phyloP scores from a whole-genome alignment of 1,140 invertebrate genomes.

The Bombus waltoni region DNA sequence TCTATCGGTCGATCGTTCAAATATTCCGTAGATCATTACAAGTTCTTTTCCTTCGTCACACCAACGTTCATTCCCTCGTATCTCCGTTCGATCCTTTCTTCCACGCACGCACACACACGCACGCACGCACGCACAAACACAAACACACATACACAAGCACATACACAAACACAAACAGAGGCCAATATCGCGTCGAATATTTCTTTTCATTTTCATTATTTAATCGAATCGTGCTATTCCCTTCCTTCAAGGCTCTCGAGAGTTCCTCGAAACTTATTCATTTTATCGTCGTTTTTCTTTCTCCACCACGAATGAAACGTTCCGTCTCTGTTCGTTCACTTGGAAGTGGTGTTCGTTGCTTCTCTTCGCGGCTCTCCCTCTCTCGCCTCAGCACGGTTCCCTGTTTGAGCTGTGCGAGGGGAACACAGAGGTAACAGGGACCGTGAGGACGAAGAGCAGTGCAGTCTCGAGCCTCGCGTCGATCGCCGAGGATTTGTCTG shows the following conservation, averaged over 20 bases:
- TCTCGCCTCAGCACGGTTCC: background rate
- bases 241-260: no score
- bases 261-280: background rate
- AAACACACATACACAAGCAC: no score
- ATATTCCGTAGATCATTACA: slow-evolving; percentile 12
- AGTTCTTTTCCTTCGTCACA: background rate
- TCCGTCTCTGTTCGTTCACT: background rate
- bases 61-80: background rate
- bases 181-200: no score
- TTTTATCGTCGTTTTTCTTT: background rate
- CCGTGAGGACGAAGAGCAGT: slow-evolving; percentile 35
- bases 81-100: background rate
- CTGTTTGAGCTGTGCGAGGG: background rate
- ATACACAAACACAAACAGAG: no score
- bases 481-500: slow-evolving; percentile 45
- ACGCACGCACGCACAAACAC: no score
- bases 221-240: no score
- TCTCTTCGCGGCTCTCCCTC: slow-evolving; percentile 9
- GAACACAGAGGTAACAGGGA: slow-evolving; percentile 19
- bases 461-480: slow-evolving; percentile 70
- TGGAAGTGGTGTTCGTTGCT: background rate
- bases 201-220: no score
- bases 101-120: no score
- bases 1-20: slow-evolving; percentile 18
- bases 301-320: background rate